phyloP scores from a whole-genome alignment of 2,113 vertebrate species.

The Rhinolophus sinicus region DNA sequence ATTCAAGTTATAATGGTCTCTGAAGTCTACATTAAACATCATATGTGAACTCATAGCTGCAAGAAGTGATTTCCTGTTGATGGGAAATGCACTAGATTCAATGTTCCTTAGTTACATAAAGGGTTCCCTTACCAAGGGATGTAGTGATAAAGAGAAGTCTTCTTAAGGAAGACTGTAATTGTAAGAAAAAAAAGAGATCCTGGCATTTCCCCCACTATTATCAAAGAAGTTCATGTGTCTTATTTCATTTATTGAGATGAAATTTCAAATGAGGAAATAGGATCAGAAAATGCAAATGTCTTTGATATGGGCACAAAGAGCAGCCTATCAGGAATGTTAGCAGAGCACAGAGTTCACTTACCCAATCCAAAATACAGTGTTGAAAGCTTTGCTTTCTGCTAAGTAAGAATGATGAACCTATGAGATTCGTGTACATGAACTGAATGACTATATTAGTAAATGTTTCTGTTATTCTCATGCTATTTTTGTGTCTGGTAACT shows the following conservation, averaged over 20 bases:
- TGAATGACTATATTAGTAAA: constrained; percentile 21
- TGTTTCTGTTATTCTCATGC: neutral
- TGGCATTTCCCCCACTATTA: neutral
- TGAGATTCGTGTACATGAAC: neutral
- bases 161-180: constrained; percentile 44
- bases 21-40: neutral
- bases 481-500: constrained; percentile 42
- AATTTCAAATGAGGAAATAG: constrained; percentile 57
- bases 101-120: neutral
- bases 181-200: neutral
- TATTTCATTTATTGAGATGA: constrained; percentile 46
- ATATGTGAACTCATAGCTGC: neutral
- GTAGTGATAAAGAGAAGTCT: neutral
- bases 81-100: neutral
- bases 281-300: neutral
- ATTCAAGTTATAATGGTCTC: neutral
- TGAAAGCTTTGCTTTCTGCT: constrained; percentile 4
- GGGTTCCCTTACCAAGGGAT: constrained; percentile 8
- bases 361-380: neutral
- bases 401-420: constrained; percentile 13
- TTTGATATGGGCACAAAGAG: constrained; percentile 23
- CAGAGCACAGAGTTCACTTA: neutral
- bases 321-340: neutral
- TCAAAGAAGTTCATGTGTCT: constrained; percentile 16
- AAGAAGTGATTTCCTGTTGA: constrained; percentile 21